Base-by-base conservation (phyloP, 2,113 vertebrate genomes). In the Pygoscelis adeliae region DNA sequence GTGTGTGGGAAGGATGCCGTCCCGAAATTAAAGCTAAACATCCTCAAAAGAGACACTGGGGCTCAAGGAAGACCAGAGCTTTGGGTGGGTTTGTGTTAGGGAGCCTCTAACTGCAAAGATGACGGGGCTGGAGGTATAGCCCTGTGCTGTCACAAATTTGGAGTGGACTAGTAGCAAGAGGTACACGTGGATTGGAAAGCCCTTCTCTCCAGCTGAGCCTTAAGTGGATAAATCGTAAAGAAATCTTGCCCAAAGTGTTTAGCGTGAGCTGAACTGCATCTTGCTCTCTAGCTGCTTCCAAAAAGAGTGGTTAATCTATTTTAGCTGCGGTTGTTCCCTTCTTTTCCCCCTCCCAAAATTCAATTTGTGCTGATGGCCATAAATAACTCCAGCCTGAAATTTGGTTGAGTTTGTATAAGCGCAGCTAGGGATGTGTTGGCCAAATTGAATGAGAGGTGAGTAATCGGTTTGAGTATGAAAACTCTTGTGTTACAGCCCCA, bases 151-250 rank as follows among this genome's bases (percentile, higher is more conserved):
- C 4, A 4, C 0, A 4, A 5, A 20, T 66, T 47, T 58, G 69
- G 44, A 42, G 25, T 3, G 34, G 55, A 29, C 10, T 30, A 3
- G 12, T 17, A 30, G 36, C 42, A 25, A 34, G 40, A 53, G 18
- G 8, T 14, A 36, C 15, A 0, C 0, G 1, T 17, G 29, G 46
- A 6, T 22, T 36, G 49, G 53, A 46, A 81, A 59, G 6, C 10
- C 14, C 44, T 79, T 46, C 38, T 58, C 36, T 84, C 19, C 21
- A 34, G 38, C 59, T 46, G 53, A 79, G 36, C 16, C 19, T 26
- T 10, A 30, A 38, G 20, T 27, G 36, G 65, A 50, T 67, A 56
- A 73, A 69, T 18, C 1, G 1, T 21, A 8, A 38, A 63, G 53
- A 55, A 74, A 40, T n/a, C 21, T 62, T 5, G 4, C 27, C n/a